Base-by-base conservation (phyloP, 2,113 vertebrate species). In the Nothocercus julius region DNA sequence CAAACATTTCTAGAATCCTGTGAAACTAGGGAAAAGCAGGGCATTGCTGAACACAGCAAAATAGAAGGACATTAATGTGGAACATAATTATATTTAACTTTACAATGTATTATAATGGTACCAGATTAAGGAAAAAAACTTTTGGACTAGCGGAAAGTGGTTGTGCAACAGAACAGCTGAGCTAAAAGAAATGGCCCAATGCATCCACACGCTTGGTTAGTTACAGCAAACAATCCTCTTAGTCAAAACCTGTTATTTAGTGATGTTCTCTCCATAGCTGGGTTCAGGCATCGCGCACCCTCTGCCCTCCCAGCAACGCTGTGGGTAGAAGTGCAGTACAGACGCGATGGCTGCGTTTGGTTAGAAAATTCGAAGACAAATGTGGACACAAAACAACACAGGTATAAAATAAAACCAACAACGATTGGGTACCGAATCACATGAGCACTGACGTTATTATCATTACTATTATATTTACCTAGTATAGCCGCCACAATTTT, bases 1-100 rank as follows among this genome's bases (percentile, higher is more conserved):
- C 96, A 95, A 97, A 96, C 85, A 87, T 61, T 40, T 93, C 81
- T 82, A 87, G 77, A 95, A 94, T 62, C 17, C 9, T 2, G 7
- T 68, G 93, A 90, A 94, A 93, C 62, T 67, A 94, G 70, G 63
- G 53, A 49, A 87, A 84, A 89, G 85, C 68, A 79, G 40, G 70
- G 70, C 47, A 72, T 27, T 49, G 77, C 85, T 88, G 66, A 82
- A 68, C 40, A 34, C 53, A 90, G 45, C 66, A 81, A 87, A 88
- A 80, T 45, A 32, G 67, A 86, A 77, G 74, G 34, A 74, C 2
- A 0, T 53, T 82, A 44, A 88, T 34, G 67, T 85, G 62, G n/a
- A 7, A 53, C 38, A 13, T 34, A 86, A 87, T 81, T 66, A 53
- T 56, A 56, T 27, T 76, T 66, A 87, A 66, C 51, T 88, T 86